phyloP scores from a whole-genome alignment of 2,113 vertebrate genomes.

The Syrmaticus mikado region DNA sequence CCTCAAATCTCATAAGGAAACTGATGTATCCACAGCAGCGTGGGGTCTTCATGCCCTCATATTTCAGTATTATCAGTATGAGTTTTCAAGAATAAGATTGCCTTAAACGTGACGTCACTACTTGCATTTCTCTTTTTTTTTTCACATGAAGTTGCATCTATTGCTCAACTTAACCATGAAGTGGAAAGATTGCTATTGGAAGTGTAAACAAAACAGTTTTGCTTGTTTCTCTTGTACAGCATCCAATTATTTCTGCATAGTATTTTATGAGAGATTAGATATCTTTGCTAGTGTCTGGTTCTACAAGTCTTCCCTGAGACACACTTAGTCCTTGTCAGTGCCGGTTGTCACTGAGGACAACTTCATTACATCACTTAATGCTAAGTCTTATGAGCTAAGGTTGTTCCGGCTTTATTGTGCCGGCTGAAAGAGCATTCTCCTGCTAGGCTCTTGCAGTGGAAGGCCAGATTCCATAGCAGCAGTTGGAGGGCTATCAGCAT shows the following conservation, averaged over 20 bases:
- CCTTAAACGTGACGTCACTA: not conserved
- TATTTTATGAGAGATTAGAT: not conserved
- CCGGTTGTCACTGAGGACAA: not conserved
- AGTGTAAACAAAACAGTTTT: not conserved
- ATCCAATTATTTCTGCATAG: not conserved
- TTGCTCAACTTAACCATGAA: not conserved
- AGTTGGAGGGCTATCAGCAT: not conserved
- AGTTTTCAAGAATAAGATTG: not conserved
- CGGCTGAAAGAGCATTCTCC: not conserved
- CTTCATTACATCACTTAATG: not conserved
- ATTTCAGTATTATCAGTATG: not conserved
- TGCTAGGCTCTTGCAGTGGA: not conserved
- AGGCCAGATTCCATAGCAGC: not conserved
- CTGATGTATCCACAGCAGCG: not conserved
- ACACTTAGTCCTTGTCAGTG: not conserved
- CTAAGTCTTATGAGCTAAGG: not conserved
- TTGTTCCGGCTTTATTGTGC: not conserved
- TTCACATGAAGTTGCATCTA: not conserved
- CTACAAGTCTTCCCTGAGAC: not conserved
- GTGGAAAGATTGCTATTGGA: not conserved
- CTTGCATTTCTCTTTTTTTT: not conserved
- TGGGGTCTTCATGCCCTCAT: not conserved
- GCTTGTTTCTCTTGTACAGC: not conserved
- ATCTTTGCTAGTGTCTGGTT: not conserved
- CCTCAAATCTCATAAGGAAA: not conserved